Evolutionary conservation across 2,113 vertebrate genomes (phyloP).

Genomic region (Spermophilus dauricus): DNA sequence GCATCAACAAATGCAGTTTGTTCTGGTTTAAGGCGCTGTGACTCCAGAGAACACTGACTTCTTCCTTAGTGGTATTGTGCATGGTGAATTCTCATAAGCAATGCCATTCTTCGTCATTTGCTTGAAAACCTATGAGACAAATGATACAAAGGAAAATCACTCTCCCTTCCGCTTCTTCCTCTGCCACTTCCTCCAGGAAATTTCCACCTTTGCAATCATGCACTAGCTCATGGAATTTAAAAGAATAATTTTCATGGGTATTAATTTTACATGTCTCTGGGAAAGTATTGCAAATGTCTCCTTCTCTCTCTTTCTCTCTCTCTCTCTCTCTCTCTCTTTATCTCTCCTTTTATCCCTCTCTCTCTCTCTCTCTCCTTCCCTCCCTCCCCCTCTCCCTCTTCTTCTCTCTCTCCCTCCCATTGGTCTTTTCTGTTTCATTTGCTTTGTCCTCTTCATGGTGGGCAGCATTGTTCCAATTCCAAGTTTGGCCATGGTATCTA

Average conservation of each 20-base stretch:
- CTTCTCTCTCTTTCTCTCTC: neutral
- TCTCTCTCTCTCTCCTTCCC: too few species aligned
- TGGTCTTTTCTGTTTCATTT: conserved; percentile 31
- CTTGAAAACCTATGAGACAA: conserved; percentile 44
- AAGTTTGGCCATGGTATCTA: conserved; percentile 60
- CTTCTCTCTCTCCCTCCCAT: neutral
- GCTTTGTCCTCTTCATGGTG: neutral
- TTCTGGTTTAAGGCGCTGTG: conserved; percentile 36
- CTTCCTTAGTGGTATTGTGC: neutral
- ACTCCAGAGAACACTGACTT: neutral
- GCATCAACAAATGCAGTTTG: neutral
- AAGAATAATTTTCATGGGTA: neutral
- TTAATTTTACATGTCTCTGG: neutral
- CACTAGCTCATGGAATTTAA: conserved; percentile 44
- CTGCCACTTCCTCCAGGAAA: neutral
- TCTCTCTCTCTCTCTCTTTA: neutral
- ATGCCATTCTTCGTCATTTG: conserved; percentile 41
- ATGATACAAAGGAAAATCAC: neutral
- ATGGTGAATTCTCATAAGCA: neutral
- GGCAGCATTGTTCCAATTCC: neutral
- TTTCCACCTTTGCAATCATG: neutral
- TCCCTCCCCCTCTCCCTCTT: neutral
- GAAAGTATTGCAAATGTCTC: neutral
- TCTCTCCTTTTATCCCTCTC: neutral
- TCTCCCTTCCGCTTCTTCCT: neutral